Percentiles rank a stretch among this genome's conserved stretches.
These are phyloP conservation scores for zebrafish (Danio rerio) DNA, from an alignment of 2,113 vertebrate species.

Conservation along the genomic window DNA sequence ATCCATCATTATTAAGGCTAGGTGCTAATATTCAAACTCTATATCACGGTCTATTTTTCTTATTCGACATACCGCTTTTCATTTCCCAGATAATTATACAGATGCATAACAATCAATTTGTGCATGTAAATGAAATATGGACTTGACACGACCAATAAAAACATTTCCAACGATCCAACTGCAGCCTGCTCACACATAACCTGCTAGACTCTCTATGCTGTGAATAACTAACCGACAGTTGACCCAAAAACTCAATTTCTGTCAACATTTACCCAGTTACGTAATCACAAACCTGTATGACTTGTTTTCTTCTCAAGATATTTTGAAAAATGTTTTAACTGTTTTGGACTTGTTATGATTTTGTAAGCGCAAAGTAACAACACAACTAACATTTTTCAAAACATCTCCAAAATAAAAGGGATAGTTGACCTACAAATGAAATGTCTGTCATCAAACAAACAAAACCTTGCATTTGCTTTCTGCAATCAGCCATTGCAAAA, in stretches of 20 bases:
- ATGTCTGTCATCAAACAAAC: too few species aligned
- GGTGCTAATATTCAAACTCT: not conserved
- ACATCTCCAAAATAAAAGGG: not conserved
- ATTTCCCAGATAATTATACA: conserved; percentile 6
- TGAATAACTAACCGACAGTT: not conserved
- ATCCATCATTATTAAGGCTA: not conserved
- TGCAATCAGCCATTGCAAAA: too few species aligned
- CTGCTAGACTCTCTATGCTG: too few species aligned
- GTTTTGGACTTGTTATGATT: not conserved
- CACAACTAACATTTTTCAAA: not conserved
- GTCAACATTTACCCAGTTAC: not conserved
- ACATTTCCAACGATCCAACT: not conserved
- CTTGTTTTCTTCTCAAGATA: not conserved
- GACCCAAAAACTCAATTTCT: not conserved
- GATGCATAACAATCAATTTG: not conserved
- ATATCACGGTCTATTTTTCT: not conserved
- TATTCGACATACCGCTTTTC: not conserved
- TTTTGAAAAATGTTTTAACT: not conserved
- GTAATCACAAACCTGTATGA: not conserved
- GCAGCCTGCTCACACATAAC: not conserved
- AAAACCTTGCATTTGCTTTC: too few species aligned
- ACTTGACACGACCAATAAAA: not conserved
- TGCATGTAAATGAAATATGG: not conserved
- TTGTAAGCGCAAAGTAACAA: too few species aligned
- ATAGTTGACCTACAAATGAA: too few species aligned